A percentile compares a stretch with the other conserved stretches of the same genome.
phyloP scores from a whole-genome alignment of 2,113 vertebrate species.

The Diphyllodes magnificus region DNA sequence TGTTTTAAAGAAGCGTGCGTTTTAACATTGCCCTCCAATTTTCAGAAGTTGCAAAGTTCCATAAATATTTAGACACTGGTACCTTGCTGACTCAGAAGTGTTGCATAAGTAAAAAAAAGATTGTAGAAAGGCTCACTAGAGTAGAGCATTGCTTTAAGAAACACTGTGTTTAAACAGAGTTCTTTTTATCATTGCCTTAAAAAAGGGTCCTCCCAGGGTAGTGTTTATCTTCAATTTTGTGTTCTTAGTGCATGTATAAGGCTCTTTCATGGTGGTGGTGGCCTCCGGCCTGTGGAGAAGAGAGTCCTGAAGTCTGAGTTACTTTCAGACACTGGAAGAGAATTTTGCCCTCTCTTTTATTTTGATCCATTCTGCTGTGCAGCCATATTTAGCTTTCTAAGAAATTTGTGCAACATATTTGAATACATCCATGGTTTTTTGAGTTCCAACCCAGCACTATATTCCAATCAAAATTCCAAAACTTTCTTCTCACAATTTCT shows the following conservation, averaged over 20 bases:
- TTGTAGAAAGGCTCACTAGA: not conserved
- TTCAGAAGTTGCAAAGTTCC: not conserved
- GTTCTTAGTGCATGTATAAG: not conserved
- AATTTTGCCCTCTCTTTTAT: not conserved
- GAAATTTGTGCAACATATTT: not conserved
- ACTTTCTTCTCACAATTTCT: not conserved
- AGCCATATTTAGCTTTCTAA: not conserved
- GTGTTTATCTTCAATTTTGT: constrained; percentile 8
- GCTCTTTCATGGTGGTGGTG: not conserved
- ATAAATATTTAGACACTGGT: constrained; percentile 36
- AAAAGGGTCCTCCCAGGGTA: not conserved
- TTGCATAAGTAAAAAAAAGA: not conserved
- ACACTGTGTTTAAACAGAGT: not conserved
- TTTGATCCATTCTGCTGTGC: not conserved
- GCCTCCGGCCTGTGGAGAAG: not conserved
- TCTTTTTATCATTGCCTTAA: not conserved
- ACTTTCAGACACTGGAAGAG: not conserved
- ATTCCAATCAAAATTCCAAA: not conserved
- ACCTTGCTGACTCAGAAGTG: constrained; percentile 28
- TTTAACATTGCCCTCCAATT: constrained; percentile 7
- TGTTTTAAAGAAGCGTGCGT: not conserved
- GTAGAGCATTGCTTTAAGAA: not conserved
- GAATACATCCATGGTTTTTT: not conserved
- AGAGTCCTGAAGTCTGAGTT: not conserved
- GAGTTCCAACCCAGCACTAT: not conserved